A percentile compares a stretch with the other conserved stretches of the same genome.
phyloP scores from a whole-genome alignment of 2,888 invertebrate species.

The Cyrtodaria siliqua region DNA sequence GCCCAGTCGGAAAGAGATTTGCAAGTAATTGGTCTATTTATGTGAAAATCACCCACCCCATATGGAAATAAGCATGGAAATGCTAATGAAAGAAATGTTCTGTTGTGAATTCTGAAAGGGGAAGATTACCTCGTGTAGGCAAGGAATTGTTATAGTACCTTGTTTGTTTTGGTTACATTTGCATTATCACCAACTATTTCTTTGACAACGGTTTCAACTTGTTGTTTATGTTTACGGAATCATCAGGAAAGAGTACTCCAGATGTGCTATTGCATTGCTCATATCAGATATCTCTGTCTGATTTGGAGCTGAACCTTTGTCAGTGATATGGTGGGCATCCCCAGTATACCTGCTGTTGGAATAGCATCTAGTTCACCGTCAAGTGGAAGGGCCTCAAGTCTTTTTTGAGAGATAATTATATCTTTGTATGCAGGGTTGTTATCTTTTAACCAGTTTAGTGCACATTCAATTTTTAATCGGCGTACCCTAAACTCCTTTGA shows the following conservation, averaged over 20 bases:
- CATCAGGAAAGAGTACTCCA: conserved; percentile 33
- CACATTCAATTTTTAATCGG: too few species aligned
- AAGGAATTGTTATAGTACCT: conserved; percentile 40
- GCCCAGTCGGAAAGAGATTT: conserved; percentile 53
- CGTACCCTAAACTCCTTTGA: too few species aligned
- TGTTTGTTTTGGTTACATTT: conserved; percentile 13
- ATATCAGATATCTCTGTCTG: conserved; percentile 12
- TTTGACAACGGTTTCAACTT: conserved; percentile 27
- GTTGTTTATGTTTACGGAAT: conserved; percentile 10
- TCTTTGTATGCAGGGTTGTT: conserved; percentile 52
- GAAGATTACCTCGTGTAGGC: conserved; percentile 49
- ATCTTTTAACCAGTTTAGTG: too few species aligned
- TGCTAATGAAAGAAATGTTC: conserved; percentile 61
- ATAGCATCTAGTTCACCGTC: conserved; percentile 36
- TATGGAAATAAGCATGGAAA: conserved; percentile 63
- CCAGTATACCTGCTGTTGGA: conserved; percentile 1
- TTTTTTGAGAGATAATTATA: conserved; percentile 35
- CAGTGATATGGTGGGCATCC: conserved; percentile 9
- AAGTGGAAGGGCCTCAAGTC: conserved; percentile 22
- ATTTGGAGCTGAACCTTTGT: conserved; percentile 43
- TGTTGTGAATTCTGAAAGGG: conserved; percentile 40
- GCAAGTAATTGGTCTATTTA: conserved; percentile 35
- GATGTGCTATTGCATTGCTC: conserved; percentile 37
- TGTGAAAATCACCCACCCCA: conserved; percentile 40
- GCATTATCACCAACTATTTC: conserved; percentile 17